Evolutionary conservation across 2,113 vertebrate species (phyloP).

Genomic region (Myxocyprinus asiaticus): DNA sequence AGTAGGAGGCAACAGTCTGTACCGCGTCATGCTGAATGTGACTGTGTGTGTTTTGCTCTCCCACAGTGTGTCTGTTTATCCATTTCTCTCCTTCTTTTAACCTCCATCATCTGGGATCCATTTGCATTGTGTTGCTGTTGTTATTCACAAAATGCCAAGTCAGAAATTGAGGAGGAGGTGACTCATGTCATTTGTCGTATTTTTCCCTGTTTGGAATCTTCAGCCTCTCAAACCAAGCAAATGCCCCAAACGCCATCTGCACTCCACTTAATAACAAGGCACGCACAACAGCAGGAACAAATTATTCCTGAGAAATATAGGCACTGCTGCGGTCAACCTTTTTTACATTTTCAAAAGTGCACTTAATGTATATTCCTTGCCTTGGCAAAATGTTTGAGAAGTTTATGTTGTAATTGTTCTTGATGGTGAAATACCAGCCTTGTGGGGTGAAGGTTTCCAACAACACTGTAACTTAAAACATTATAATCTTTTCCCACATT

Average conservation of each 20-base stretch:
- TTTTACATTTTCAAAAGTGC: slow-evolving; percentile 64
- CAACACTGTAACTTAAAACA: background rate
- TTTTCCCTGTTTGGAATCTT: slow-evolving; percentile 68
- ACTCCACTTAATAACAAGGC: slow-evolving; percentile 57
- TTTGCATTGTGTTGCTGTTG: slow-evolving; percentile 77
- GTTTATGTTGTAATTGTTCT: background rate
- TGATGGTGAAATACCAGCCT: background rate
- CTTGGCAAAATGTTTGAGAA: slow-evolving; percentile 49
- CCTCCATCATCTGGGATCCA: slow-evolving; percentile 76
- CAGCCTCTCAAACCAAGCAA: slow-evolving; percentile 66
- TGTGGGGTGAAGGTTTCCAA: background rate
- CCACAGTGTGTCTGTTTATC: slow-evolving; percentile 67
- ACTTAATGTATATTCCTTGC: slow-evolving; percentile 60
- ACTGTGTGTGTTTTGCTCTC: slow-evolving; percentile 64
- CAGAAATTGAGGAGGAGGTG: slow-evolving; percentile 74
- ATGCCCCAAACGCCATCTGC: slow-evolving; percentile 56
- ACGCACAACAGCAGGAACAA: slow-evolving; percentile 54
- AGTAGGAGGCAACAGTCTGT: slow-evolving; percentile 21
- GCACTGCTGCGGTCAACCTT: slow-evolving; percentile 60
- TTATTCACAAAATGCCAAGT: slow-evolving; percentile 79
- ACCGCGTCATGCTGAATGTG: slow-evolving; percentile 55
- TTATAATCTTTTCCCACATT: background rate
- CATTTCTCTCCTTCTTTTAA: slow-evolving; percentile 51
- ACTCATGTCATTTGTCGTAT: slow-evolving; percentile 76
- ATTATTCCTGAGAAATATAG: slow-evolving; percentile 53